Evolutionary conservation across 2,888 invertebrate genomes (phyloP).

Genomic region (Nasonia oneida): DNA sequence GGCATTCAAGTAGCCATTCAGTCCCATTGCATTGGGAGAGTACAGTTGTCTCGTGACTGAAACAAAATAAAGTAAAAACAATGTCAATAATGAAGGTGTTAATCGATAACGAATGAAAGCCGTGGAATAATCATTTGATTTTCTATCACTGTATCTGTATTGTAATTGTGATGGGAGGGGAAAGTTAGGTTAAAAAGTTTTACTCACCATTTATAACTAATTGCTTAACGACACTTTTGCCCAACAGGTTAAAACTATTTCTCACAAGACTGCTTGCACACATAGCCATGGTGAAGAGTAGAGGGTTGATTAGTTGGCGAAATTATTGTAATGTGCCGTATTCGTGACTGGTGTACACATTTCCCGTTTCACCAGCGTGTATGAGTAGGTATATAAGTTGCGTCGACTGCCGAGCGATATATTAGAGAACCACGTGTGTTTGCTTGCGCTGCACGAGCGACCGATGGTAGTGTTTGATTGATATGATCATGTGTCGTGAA

Average conservation of each 20-base stretch:
- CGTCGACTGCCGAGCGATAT: no score
- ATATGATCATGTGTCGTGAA: no score
- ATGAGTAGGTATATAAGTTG: no score
- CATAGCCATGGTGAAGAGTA: constrained; percentile 67
- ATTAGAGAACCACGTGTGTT: no score
- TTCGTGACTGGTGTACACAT: neutral
- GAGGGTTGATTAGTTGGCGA: neutral
- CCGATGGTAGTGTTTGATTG: no score
- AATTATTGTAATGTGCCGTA: neutral
- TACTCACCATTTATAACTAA: constrained; percentile 67
- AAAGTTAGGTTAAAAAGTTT: constrained; percentile 63
- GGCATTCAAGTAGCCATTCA: constrained; percentile 82
- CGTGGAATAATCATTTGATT: no score
- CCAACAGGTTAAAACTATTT: constrained; percentile 64
- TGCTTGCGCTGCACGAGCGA: no score
- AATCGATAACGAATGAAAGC: neutral
- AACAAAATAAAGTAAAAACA: constrained; percentile 41
- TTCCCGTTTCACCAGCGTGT: neutral
- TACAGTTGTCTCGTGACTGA: constrained; percentile 80
- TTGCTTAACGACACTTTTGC: constrained; percentile 62
- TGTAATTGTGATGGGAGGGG: neutral
- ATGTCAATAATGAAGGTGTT: neutral
- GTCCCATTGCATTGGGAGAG: constrained; percentile 82
- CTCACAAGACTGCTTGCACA: constrained; percentile 65
- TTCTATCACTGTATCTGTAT: no score